Evolutionary conservation across 2,797 vertebrate genomes (phyloP), one percentile per base, ranked within the genome.

Genomic region (Chrosomus eos): DNA sequence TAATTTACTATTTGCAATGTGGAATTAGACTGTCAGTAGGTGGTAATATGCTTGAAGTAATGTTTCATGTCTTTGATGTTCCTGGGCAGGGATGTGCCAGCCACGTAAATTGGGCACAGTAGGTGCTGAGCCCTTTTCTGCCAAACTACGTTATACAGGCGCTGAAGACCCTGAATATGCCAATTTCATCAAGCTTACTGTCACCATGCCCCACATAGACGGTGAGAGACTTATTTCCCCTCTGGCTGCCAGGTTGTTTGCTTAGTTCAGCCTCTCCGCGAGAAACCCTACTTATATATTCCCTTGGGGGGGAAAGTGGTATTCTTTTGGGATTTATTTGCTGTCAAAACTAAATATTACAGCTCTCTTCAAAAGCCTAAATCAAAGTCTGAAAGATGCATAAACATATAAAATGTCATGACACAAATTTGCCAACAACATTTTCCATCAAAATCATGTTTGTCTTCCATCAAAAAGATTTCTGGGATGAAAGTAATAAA

Each of bases 111-210:
- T 95, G 76, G 97, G 97, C 85, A 95, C 95, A 0, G 98, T 98
- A 79, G 98, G 98, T 38, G 97, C 97, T 3, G 98, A 99, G 89
- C 98, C 98, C 0, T 99, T 99, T 94, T 98, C 98, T 84, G 97
- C 98, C 71, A 98, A 96, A 80, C 88, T 99, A 82, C 96, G 96
- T 14, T 99, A 99, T 90, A 97, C 96, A 0, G 97, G 97, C 62
- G 88, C 96, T 0, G 97, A 99, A 85, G 97, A 99, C 90, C 83
- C 92, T 0, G 94, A 96, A 71, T 95, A 96, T 85, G 88, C 96
- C 75, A 98, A 97, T 90, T 96, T 99, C 76, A 95, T 99, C 93
- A 98, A 97, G 92, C 91, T 99, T 68, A 97, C 96, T 0, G 95
- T 99, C 93, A 98, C 95, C 51, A 96, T 99, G 96, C 98, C 98